phyloP scores from a whole-genome alignment of 2,888 invertebrate species.

The Neoscelio sp. region DNA sequence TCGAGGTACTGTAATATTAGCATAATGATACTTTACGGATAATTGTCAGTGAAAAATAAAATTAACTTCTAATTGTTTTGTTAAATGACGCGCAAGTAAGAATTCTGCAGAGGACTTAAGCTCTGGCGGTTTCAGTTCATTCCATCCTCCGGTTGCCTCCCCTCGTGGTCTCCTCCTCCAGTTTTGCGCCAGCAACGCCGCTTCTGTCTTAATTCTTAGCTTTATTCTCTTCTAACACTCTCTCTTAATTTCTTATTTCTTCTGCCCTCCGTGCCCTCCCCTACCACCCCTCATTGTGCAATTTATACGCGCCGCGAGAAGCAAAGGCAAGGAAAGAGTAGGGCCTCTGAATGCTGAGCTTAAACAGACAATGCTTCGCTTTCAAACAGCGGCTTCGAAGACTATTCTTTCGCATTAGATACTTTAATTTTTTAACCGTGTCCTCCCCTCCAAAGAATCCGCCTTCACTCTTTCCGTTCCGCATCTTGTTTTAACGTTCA shows the following conservation, averaged over 20 bases:
- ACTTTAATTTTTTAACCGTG: constrained; percentile 82
- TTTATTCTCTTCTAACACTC: constrained; percentile 83
- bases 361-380: constrained; percentile 82
- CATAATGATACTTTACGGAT: background rate
- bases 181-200: constrained; percentile 70
- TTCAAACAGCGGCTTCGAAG: constrained; percentile 79
- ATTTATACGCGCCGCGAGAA: constrained; percentile 78
- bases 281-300: constrained; percentile 73
- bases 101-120: constrained; percentile 82
- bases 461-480: constrained; percentile 22
- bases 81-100: constrained; percentile 84
- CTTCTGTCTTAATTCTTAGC: constrained; percentile 83
- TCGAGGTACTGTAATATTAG: no score
- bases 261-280: constrained; percentile 76
- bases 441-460: constrained; percentile 54
- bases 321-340: constrained; percentile 71
- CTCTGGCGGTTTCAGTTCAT: constrained; percentile 78
- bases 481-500: constrained; percentile 47
- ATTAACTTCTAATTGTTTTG: constrained; percentile 84
- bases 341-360: constrained; percentile 82
- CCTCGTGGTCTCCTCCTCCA: constrained; percentile 49
- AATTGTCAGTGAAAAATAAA: constrained; percentile 76
- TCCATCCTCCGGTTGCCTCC: constrained; percentile 69
- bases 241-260: constrained; percentile 83
- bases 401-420: constrained; percentile 81